Evolutionary conservation across 2,797 vertebrate genomes (phyloP), one percentile per base, ranked within the genome.

Genomic region (Tragopan temminckii): DNA sequence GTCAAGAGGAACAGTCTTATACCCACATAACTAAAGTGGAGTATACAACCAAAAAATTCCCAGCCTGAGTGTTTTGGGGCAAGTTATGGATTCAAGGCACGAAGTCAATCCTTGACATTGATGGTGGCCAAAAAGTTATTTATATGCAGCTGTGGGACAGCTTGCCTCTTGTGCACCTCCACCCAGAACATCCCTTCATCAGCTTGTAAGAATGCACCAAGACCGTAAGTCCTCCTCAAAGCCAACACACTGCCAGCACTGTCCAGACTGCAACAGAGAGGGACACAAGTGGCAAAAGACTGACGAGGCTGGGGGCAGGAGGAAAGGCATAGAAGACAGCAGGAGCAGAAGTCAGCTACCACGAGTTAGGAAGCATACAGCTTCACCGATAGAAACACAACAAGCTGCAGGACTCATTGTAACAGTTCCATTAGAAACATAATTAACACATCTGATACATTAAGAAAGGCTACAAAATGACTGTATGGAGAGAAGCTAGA

Each of bases 171-270:
- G 25, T 77, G 21, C 20, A 79, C 9, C 20, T 61, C 38, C 48
- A 74, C 29, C 46, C 19, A 50, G 18, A 89, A 35, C 10, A 21
- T 21, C 29, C 35, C 19, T 62, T 62, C 58, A 40, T 48, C 43
- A 80, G 38, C 13, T 42, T 43, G 13, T 58, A 53, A 57, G 43
- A 36, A 42, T 23, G 10, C 42, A 82, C 29, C 33, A 57, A 70
- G 20, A 36, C 40, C 31, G 24, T 1, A 45, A 0, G 1, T 5
- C 14, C 13, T 69, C 9, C 36, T 57, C 33, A 31, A 36, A 20
- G 59, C 10, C 6, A 68, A 27, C 33, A 31, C 16, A 11, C 58
- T 11, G 19, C 23, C 29, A 38, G 29, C 16, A 55, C 3, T 40
- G 35, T 21, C 40, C 58, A 75, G 25, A 19, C 72, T 62, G 59